These are phyloP conservation scores for Melanchra persicariae DNA, from an alignment of 2,888 invertebrate genomes.

Conservation along the genomic window DNA sequence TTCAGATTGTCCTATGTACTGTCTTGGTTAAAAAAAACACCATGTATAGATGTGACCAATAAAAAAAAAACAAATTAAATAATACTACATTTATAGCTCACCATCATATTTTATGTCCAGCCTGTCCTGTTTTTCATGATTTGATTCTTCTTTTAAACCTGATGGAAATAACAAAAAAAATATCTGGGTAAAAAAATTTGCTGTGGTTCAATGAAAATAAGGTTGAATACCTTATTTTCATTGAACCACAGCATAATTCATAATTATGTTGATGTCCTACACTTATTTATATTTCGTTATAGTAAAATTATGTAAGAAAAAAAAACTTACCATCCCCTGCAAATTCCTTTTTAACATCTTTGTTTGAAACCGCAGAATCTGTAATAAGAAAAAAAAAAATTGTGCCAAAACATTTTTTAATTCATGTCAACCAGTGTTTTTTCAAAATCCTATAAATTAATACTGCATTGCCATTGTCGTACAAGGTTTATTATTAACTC, in stretches of 20 bases:
- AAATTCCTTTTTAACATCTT: conserved; percentile 49
- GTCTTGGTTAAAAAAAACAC: neutral
- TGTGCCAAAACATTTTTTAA: too few species aligned
- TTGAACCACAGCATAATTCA: too few species aligned
- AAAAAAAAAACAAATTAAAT: neutral
- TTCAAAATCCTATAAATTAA: too few species aligned
- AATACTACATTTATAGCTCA: conserved; percentile 10
- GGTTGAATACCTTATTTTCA: too few species aligned
- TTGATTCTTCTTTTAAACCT: conserved; percentile 52
- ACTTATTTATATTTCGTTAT: too few species aligned
- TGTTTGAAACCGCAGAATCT: conserved; percentile 30
- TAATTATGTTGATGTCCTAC: too few species aligned
- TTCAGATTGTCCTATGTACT: too few species aligned
- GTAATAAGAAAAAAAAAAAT: conserved; percentile 22
- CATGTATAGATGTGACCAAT: neutral
- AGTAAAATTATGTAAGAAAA: too few species aligned
- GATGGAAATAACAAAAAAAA: neutral
- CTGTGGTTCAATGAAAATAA: neutral
- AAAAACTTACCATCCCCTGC: conserved; percentile 38
- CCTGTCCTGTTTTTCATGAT: conserved; percentile 9
- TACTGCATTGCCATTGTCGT: too few species aligned
- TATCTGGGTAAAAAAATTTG: neutral
- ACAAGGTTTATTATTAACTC: too few species aligned
- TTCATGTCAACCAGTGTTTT: too few species aligned
- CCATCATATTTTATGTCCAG: conserved; percentile 52